Evolutionary conservation across 2,113 vertebrate genomes (phyloP), one percentile per base, ranked within the genome.

Genomic region (Pogonocichla stellata): DNA sequence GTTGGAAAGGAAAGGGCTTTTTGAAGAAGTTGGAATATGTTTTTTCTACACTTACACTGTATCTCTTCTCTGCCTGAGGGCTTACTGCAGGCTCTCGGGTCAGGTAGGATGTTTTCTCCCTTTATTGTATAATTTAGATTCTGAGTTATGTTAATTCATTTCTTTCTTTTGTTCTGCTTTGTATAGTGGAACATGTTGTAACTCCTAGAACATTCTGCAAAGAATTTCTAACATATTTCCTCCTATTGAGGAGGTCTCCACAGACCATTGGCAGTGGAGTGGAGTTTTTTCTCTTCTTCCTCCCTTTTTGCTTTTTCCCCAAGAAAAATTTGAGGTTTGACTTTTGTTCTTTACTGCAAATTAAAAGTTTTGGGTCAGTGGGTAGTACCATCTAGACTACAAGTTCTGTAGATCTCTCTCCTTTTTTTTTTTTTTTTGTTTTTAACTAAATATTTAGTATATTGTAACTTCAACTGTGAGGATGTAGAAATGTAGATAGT

Each of bases 81-180:
- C 80, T 94, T 88, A 80, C 92, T 77, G 66, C 75, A 82, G 85
- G 82, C 81, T 56, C 31, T 88, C 9, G 53, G 85, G 62, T 93
- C 62, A 82, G 74, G 74, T 82, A 82, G 14, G 58, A 72, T 88
- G 61, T 82, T 95, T 94, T 93, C 28, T 80, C 18, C 25, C 33
- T 47, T 80, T 91, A 60, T 20, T 92, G 70, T 93, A 81, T 92
- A 86, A 88, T 90, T 92, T 77, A 93, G 57, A 34, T 82, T 72
- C 57, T 57, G 58, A 69, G 50, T 93, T 93, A 38, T 93, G 62
- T 70, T 95, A 43, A 79, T 96, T 93, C 91, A 2, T 93, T 60
- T 71, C 20, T 58, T 95, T 81, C 66, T 69, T 93, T 71, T 81
- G 12, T 93, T 94, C 53, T 69, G 1, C 17, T 91, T 65, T 86